Conservation (phyloP, 2,888 invertebrate species). For the Dioctria linearis region DNA sequence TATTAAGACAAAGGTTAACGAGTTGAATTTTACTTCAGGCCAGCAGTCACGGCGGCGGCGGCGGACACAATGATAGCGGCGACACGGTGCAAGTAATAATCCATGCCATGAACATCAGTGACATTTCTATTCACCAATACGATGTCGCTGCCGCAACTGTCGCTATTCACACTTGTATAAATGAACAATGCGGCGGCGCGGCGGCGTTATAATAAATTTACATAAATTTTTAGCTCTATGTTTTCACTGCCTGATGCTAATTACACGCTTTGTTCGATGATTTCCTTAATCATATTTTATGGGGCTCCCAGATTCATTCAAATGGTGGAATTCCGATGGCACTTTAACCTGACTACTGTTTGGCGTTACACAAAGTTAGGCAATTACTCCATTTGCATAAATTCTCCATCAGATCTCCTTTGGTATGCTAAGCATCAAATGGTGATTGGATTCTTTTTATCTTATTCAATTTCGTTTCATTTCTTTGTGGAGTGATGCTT, state of each 20-base stretch:
- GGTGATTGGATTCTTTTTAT: neutral
- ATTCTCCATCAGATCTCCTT: neutral
- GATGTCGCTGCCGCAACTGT: neutral
- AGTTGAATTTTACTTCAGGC: neutral
- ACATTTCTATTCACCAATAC: neutral
- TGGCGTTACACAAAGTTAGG: slow-evolving; percentile 28
- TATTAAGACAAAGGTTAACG: slow-evolving; percentile 40
- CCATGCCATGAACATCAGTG: neutral
- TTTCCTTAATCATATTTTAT: slow-evolving; percentile 48
- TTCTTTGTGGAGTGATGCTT: neutral
- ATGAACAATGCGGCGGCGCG: neutral
- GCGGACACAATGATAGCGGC: neutral
- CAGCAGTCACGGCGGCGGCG: neutral
- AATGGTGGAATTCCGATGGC: slow-evolving; percentile 17
- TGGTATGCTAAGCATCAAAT: slow-evolving; percentile 16
- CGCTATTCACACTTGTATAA: too few relatives aligned
- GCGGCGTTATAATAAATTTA: slow-evolving; percentile 21
- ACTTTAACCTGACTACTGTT: slow-evolving; percentile 30
- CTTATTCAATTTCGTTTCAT: neutral
- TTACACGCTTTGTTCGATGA: slow-evolving; percentile 45
- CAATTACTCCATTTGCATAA: slow-evolving; percentile 47
- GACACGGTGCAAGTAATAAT: neutral
- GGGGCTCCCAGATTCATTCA: slow-evolving; percentile 21
- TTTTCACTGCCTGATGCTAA: slow-evolving; percentile 40
- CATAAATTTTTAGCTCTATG: slow-evolving; percentile 21